Percentiles rank a stretch among this genome's conserved stretches.
Conservation (phyloP, 2,888 invertebrate species). For the Drosophila putrida region DNA sequence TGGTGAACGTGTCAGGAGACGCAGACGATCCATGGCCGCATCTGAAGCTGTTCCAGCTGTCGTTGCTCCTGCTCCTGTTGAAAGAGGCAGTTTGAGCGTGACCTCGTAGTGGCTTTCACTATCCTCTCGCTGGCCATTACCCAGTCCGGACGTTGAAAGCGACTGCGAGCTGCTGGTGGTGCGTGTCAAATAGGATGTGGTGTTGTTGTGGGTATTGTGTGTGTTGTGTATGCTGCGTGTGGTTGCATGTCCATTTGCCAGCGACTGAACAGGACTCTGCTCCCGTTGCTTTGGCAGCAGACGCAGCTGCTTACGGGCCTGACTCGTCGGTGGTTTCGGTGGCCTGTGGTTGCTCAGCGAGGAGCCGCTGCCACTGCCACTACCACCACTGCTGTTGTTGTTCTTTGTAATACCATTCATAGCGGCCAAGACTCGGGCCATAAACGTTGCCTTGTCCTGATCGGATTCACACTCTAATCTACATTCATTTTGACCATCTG, state of each 20-base stretch:
- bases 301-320: slow-evolving; percentile 78
- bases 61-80: slow-evolving; percentile 43
- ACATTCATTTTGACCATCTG: slow-evolving; percentile 30
- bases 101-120: slow-evolving; percentile 66
- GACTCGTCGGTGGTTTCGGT: slow-evolving; percentile 82
- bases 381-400: slow-evolving; percentile 49
- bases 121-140: slow-evolving; percentile 45
- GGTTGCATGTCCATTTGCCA: slow-evolving; percentile 56
- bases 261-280: slow-evolving; percentile 68
- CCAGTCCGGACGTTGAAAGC: slow-evolving; percentile 61
- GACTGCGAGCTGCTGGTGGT: slow-evolving; percentile 57
- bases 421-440: slow-evolving; percentile 78
- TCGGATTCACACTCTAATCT: slow-evolving; percentile 44
- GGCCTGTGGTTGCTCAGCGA: slow-evolving; percentile 74
- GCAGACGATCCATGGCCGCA: slow-evolving; percentile 65
- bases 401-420: slow-evolving; percentile 69
- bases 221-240: slow-evolving; percentile 34
- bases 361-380: slow-evolving; percentile 67
- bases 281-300: slow-evolving; percentile 75
- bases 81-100: slow-evolving; percentile 76
- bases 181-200: slow-evolving; percentile 31
- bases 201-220: slow-evolving; percentile 6
- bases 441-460: slow-evolving; percentile 67
- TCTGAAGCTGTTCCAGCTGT: slow-evolving; percentile 21
- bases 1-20: slow-evolving; percentile 86